A percentile compares a stretch with the other conserved stretches of the same genome.
These are phyloP conservation scores for Synergus itoensis DNA, from an alignment of 2,888 invertebrate species.

Conservation along the genomic window DNA sequence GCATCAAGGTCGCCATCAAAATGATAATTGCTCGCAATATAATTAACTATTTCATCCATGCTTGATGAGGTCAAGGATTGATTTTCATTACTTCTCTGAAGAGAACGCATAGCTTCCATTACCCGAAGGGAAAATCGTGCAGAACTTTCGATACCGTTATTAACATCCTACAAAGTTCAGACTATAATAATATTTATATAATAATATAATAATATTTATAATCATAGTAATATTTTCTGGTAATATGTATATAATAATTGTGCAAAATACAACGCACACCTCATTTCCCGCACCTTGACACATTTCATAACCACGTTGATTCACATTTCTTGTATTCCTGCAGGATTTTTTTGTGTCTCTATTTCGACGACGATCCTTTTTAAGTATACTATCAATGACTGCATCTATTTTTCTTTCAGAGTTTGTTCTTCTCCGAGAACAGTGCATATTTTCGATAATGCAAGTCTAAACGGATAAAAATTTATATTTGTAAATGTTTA, in stretches of 20 bases:
- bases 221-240: neutral
- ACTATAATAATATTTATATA: neutral
- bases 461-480: constrained; percentile 4
- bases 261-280: neutral
- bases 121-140: constrained; percentile 63
- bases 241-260: neutral
- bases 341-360: neutral
- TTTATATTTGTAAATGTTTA: neutral
- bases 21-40: constrained; percentile 58
- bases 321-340: neutral
- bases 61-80: constrained; percentile 47
- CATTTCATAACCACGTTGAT: neutral
- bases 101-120: constrained; percentile 65
- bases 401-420: constrained; percentile 45
- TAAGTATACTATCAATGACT: constrained; percentile 45
- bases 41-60: constrained; percentile 61
- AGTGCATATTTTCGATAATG: constrained; percentile 46
- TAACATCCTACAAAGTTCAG: neutral
- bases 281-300: neutral
- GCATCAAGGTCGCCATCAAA: constrained; percentile 64
- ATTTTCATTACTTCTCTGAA: constrained; percentile 51
- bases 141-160: constrained; percentile 53
- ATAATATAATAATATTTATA: neutral
- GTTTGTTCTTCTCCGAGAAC: neutral
- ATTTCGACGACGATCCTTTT: constrained; percentile 38